Base-by-base conservation (phyloP, 64 coral and sea anemone species). In the Dendronephthya gigantea region DNA sequence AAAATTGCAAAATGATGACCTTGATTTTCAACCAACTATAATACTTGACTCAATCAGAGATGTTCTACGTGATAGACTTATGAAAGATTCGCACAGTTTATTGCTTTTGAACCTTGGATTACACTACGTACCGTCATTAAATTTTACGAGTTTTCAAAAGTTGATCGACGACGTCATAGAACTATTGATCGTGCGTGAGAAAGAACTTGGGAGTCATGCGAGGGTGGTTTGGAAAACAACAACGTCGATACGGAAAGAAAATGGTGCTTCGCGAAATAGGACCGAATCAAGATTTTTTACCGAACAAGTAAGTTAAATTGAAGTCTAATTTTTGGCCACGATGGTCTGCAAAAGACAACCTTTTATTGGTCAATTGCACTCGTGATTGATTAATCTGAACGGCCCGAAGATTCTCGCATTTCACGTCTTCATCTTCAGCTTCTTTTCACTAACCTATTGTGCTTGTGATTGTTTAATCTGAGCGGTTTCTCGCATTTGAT, bases 191-290 rank as follows among this genome's bases (percentile, higher is more conserved):
- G 29, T 36, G 15, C 72, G 72, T 39, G 72, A 39, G 17, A 87
- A 81, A 35, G 50, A 74, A 76, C 45, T 40, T 0, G 19, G 85
- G 28, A 87, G 62, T 35, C 88, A 82, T 65, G 88, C 88, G 9
- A 86, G 65, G 17, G 83, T 96, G 2, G 90, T 96, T 66, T 96
- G 94, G 94, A 92, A 90, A 43, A 92, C 90, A 29, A 92, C 91
- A 13, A 81, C 86, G 4, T n/a, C 85, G 4, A 90, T 96, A 8
- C 79, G 49, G n/a, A 92, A 92, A 50, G 88, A 96, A 76, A 58
- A 83, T 4, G 17, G 9, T 8, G 5, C 41, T 0, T 5, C 58
- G 17, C 31, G 36, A 35, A 89, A 90, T 19, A 34, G 7, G 0
- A 96, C 90, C 13, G 15, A 68, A 14, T 88, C 45, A 50, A 85